phyloP scores from a whole-genome alignment of 2,888 invertebrate species.

The Tortricodes alternella region DNA sequence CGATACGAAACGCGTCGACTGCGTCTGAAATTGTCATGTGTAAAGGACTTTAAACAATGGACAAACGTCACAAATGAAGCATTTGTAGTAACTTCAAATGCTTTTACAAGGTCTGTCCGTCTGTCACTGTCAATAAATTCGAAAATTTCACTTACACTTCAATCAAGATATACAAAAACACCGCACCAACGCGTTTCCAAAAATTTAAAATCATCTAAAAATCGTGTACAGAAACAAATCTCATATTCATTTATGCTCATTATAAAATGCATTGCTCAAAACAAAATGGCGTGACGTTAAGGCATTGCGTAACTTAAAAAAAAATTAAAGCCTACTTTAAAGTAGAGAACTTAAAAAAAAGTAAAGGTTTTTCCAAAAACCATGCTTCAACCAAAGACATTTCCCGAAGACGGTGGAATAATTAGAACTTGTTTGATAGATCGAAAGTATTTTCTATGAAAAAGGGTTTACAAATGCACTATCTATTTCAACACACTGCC shows the following conservation, averaged over 20 bases:
- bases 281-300: slow-evolving; percentile 23
- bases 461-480: no score
- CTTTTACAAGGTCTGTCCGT: no score
- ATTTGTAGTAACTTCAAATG: no score
- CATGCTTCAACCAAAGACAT: slow-evolving; percentile 11
- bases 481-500: no score
- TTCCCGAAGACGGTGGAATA: slow-evolving; percentile 8
- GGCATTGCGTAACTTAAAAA: slow-evolving; percentile 24
- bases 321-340: slow-evolving; percentile 2
- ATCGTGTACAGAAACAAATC: slow-evolving; percentile 6
- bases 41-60: no score
- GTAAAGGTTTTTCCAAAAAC: slow-evolving; percentile 8
- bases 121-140: no score
- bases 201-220: slow-evolving; percentile 20
- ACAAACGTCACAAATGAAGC: no score
- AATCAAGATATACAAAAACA: no score
- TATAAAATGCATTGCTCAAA: slow-evolving; percentile 27
- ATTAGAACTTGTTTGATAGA: slow-evolving; percentile 4
- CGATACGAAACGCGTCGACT: no score
- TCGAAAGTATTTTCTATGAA: slow-evolving; percentile 3
- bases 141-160: no score
- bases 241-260: slow-evolving; percentile 17
- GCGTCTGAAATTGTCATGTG: no score
- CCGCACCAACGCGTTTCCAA: neutral
- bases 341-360: slow-evolving; percentile 13